These are phyloP conservation scores for Hafferia zeledoni DNA, from an alignment of 2,797 vertebrate species.

Conservation along the genomic window DNA sequence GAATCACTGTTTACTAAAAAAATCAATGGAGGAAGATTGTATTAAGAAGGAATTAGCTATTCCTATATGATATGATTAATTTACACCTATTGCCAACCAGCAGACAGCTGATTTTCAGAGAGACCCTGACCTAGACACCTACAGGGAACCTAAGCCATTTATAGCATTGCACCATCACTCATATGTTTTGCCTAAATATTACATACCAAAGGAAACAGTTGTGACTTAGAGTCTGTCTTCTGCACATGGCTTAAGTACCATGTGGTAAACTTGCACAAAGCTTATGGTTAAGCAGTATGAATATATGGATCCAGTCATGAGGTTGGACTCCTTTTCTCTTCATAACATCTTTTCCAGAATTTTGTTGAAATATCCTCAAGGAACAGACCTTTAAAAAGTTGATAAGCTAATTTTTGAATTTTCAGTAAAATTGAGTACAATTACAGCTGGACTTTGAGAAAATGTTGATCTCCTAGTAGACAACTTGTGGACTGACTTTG, in stretches of 20 bases:
- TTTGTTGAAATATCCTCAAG: not conserved
- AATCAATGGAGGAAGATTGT: not conserved
- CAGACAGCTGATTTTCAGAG: not conserved
- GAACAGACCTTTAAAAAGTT: not conserved
- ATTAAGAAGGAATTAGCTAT: constrained; percentile 2
- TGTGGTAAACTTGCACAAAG: not conserved
- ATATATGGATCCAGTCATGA: not conserved
- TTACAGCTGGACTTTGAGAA: not conserved
- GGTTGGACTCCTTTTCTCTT: not conserved
- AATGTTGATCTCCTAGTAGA: not conserved
- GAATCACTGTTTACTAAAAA: not conserved
- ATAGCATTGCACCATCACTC: not conserved
- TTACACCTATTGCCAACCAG: not conserved
- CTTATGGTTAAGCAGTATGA: not conserved
- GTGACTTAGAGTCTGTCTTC: not conserved
- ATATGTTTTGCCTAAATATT: not conserved
- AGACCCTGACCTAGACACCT: not conserved
- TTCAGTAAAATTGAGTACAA: not conserved
- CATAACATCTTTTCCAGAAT: not conserved
- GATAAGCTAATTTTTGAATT: not conserved
- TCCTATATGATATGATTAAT: not conserved
- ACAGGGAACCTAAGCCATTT: not conserved
- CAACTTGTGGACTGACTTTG: not conserved
- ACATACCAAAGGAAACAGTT: not conserved
- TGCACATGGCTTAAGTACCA: not conserved